Conservation (phyloP, 2,888 invertebrate species). For the Scaptomyza polygonia region DNA sequence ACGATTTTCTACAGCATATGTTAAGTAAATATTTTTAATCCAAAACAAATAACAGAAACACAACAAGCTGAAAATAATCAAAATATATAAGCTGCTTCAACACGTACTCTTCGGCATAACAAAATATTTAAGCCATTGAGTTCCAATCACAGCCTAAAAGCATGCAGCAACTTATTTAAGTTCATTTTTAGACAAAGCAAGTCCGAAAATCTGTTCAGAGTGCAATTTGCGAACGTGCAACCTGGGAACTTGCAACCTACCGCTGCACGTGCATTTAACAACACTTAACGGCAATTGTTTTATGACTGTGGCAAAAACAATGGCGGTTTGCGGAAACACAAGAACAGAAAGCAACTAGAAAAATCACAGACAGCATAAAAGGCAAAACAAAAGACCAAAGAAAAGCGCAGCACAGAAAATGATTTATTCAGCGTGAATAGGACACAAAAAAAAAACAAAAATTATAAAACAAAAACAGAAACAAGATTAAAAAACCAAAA, state of each 20-base stretch:
- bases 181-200: not conserved
- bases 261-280: constrained; percentile 56
- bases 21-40: not conserved
- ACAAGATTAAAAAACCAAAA: constrained; percentile 17
- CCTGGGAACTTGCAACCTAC: constrained; percentile 14
- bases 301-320: constrained; percentile 53
- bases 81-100: constrained; percentile 7
- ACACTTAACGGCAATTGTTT: constrained; percentile 78
- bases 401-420: constrained; percentile 34
- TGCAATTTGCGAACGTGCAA: constrained; percentile 29
- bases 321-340: constrained; percentile 7
- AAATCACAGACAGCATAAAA: constrained; percentile 43
- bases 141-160: constrained; percentile 30
- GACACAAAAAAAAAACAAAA: constrained; percentile 8
- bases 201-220: constrained; percentile 22
- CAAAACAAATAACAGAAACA: not conserved
- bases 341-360: constrained; percentile 26
- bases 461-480: not conserved
- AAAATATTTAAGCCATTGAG: constrained; percentile 21
- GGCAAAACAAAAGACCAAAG: constrained; percentile 35
- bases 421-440: constrained; percentile 70
- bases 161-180: constrained; percentile 50
- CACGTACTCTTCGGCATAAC: not conserved
- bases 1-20: not conserved
- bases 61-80: not conserved